Percentiles rank a stretch among this genome's conserved stretches.
These are phyloP conservation scores for Cherax destructor DNA, from an alignment of 1,140 invertebrate genomes.

Conservation along the genomic window DNA sequence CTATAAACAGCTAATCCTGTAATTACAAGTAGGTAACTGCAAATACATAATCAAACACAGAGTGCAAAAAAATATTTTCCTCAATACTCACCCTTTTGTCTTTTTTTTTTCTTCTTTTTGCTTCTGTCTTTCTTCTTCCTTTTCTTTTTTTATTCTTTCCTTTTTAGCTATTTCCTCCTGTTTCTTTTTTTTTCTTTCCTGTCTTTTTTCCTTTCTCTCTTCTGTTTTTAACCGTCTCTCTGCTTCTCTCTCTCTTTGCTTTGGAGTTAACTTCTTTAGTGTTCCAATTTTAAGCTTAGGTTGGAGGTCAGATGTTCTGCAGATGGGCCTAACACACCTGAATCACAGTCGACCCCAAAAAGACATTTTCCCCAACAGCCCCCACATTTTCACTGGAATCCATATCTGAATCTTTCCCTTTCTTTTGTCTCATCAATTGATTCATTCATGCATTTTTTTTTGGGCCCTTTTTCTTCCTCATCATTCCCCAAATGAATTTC, in stretches of 20 bases:
- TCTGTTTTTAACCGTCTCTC: slow-evolving; percentile 31
- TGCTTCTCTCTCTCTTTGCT: neutral
- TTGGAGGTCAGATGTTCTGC: neutral
- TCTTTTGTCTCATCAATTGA: neutral
- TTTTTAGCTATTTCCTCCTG: slow-evolving; percentile 60
- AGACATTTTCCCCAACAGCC: neutral
- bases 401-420: neutral
- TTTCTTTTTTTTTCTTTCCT: slow-evolving; percentile 65
- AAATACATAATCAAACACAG: no score
- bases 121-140: slow-evolving; percentile 28
- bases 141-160: slow-evolving; percentile 10
- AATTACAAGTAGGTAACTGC: no score
- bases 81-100: neutral
- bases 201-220: slow-evolving; percentile 58
- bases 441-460: neutral
- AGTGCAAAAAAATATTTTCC: no score
- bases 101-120: slow-evolving; percentile 22
- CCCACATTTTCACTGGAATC: neutral
- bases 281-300: neutral
- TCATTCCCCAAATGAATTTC: neutral
- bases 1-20: no score
- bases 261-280: neutral
- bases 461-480: neutral
- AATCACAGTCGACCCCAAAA: neutral
- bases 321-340: neutral